These are phyloP conservation scores for Paradoxurus hermaphroditus DNA, from an alignment of 2,113 vertebrate species.

Conservation along the genomic window DNA sequence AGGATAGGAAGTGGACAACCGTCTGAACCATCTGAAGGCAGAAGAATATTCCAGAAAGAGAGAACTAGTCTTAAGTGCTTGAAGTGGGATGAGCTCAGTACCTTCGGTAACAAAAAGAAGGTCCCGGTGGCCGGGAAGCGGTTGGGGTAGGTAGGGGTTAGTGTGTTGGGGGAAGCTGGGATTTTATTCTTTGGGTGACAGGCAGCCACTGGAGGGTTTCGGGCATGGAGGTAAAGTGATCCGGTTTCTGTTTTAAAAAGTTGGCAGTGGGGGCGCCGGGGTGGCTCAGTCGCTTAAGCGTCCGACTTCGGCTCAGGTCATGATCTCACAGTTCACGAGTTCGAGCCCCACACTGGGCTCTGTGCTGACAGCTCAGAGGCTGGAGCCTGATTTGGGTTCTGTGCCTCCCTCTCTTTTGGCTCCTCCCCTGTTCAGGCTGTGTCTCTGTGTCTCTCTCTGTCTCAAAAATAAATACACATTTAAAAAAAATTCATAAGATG, in stretches of 20 bases:
- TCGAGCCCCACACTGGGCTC: too few relatives aligned
- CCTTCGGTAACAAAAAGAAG: background rate
- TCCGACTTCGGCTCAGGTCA: too few relatives aligned
- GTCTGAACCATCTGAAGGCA: background rate
- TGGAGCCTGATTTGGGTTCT: too few relatives aligned
- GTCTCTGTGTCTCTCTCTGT: too few relatives aligned
- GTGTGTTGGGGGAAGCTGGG: background rate
- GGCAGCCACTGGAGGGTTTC: background rate
- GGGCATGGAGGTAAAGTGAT: background rate
- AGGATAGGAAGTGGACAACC: background rate
- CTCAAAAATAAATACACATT: too few relatives aligned
- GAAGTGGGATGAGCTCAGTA: background rate
- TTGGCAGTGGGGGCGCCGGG: too few relatives aligned
- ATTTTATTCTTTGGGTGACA: background rate
- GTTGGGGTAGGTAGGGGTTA: fast-evolving
- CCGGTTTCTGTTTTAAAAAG: background rate
- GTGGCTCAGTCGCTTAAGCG: too few relatives aligned
- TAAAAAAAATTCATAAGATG: background rate
- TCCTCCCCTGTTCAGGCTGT: too few relatives aligned
- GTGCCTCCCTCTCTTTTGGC: too few relatives aligned
- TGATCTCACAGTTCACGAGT: too few relatives aligned
- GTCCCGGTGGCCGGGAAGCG: background rate
- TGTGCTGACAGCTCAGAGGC: too few relatives aligned
- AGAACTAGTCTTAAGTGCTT: background rate
- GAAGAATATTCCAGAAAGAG: background rate